These are phyloP conservation scores for Onychostruthus taczanowskii DNA, from an alignment of 2,113 vertebrate species.

Conservation along the genomic window DNA sequence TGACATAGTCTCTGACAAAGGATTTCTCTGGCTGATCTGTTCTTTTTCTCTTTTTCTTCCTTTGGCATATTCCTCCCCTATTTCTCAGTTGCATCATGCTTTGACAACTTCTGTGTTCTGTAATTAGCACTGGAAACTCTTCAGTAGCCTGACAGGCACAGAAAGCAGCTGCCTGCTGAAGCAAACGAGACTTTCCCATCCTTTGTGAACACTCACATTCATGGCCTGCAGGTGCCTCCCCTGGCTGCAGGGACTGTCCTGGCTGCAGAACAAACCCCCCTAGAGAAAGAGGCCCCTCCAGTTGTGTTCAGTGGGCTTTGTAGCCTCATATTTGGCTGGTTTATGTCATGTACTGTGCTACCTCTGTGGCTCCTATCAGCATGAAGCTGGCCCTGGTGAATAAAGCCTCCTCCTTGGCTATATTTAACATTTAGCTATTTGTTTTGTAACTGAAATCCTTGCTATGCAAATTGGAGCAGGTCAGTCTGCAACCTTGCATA, in stretches of 20 bases:
- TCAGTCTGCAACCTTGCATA: constrained; percentile 1
- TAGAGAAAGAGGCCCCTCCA: not conserved
- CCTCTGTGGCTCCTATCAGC: not conserved
- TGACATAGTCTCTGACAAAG: not conserved
- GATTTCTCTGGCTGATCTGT: not conserved
- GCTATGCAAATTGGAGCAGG: constrained; percentile 17
- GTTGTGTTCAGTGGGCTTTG: not conserved
- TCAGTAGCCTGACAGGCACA: not conserved
- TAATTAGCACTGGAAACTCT: constrained; percentile 31
- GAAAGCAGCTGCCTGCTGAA: not conserved
- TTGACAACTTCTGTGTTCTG: not conserved
- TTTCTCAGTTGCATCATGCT: constrained; percentile 23
- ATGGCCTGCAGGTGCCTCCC: not conserved
- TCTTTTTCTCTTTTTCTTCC: not conserved
- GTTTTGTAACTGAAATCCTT: constrained; percentile 12
- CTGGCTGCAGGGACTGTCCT: not conserved
- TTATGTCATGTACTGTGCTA: not conserved
- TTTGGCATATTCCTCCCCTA: not conserved
- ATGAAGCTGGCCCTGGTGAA: not conserved
- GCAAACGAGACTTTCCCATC: not conserved
- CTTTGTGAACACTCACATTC: not conserved
- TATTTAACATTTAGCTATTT: not conserved
- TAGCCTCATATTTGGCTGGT: not conserved
- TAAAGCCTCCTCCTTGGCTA: not conserved
- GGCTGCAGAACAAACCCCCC: not conserved